Evolutionary conservation across 2,113 vertebrate species (phyloP), one percentile per base, ranked within the genome.

Genomic region (Panthera tigris): DNA sequence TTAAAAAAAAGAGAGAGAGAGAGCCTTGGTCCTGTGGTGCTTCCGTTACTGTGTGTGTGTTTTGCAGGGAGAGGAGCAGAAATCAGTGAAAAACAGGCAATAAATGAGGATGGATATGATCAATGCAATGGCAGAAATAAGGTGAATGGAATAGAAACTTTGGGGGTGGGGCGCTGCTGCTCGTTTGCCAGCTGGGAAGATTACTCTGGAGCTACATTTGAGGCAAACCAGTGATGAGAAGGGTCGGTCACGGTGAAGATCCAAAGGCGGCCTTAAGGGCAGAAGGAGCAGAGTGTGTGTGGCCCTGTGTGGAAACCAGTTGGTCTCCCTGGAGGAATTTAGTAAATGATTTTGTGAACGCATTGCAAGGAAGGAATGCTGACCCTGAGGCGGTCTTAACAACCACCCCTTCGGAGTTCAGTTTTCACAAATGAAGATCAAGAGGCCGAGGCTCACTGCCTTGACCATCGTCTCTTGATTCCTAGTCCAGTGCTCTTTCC

Each of bases 151-250:
- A 19, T 12, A 65, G 36, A 69, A 81, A 66, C 7, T 36, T 10
- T 0, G 2, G 84, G 39, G 13, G 4, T 1, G 73, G 69, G 31
- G 3, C 2, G 36, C 14, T n/a, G 25, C 48, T 9, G 5, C 25
- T 33, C 50, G 21, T 25, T 89, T 61, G 29, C 25, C 23, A 5
- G 29, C 25, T 74, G 19, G 80, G 11, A 45, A 14, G 45, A 31
- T 82, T 23, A 73, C 14, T 74, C 7, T 1, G 3, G 73, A 78
- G 45, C 68, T 87, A 25, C 29, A 52, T 21, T 7, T 33, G 69
- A 97, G 81, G 36, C 65, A 63, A 52, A 33, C 11, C 6, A 33
- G 5, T 31, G 55, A 45, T 36, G 33, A 39, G 39, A 89, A 81
- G 57, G 36, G 29, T 5, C 11, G 0, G 21, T 27, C 6, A 5